Conservation (phyloP, 2,113 vertebrate species). For the Thermophis baileyi region DNA sequence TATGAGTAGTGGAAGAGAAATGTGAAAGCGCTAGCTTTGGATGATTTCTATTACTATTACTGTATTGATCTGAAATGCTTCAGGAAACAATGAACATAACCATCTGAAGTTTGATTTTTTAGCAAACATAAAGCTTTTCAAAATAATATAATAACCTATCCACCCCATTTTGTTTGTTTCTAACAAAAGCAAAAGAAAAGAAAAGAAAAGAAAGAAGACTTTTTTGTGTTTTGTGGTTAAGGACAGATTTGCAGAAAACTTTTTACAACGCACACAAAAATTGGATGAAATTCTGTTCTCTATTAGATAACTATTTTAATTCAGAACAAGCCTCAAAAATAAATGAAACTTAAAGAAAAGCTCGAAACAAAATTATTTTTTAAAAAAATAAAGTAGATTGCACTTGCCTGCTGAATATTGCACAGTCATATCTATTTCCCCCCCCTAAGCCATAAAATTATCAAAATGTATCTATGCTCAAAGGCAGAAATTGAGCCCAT, state of each 20-base stretch:
- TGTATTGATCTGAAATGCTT: constrained; percentile 50
- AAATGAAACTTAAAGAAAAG: constrained; percentile 13
- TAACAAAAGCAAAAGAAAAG: neutral
- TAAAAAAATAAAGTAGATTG: constrained; percentile 67
- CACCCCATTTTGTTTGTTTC: neutral
- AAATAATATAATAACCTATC: constrained; percentile 12
- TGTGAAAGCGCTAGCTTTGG: constrained; percentile 47
- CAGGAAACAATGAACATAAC: constrained; percentile 54
- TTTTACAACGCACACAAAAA: constrained; percentile 88
- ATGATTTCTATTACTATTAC: constrained; percentile 49
- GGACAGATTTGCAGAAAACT: constrained; percentile 54
- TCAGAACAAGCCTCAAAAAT: constrained; percentile 84
- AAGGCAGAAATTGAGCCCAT: constrained; percentile 56
- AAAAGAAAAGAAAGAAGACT: constrained; percentile 44
- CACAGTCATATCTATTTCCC: constrained; percentile 66
- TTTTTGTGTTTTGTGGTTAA: constrained; percentile 54
- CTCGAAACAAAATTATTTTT: constrained; percentile 60
- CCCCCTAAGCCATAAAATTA: constrained; percentile 69
- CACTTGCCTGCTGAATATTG: constrained; percentile 82
- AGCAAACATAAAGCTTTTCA: constrained; percentile 5
- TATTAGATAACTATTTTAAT: constrained; percentile 90
- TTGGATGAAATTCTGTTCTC: constrained; percentile 99
- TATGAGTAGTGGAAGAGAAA: constrained; percentile 41
- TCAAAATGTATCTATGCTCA: constrained; percentile 88
- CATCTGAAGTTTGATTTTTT: constrained; percentile 36